Base-by-base conservation (phyloP, 2,113 vertebrate genomes). In the Empidonax alnorum region DNA sequence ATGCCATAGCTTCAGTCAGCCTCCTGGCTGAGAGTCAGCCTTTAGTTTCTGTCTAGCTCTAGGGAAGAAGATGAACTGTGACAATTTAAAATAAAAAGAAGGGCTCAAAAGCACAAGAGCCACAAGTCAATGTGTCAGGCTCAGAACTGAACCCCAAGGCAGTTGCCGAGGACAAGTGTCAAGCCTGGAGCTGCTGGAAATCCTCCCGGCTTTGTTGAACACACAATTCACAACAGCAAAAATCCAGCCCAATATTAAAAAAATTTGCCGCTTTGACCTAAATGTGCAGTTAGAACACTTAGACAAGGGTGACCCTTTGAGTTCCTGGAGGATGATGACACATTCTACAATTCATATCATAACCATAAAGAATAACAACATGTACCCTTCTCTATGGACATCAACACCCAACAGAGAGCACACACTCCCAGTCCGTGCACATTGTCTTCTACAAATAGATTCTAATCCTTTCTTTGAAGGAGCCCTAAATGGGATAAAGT, bases 11-110 rank as follows among this genome's bases (percentile, higher is more conserved):
- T 94, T 72, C 69, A 94, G 69, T 63, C 58, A 89, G 37, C 65
- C 39, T 96, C 72, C 79, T 90, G 87, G 89, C 71, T 88, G 55
- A 46, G 68, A 93, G 59, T 94, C 78, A 93, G 52, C 35, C 67
- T 77, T 87, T 31, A 4, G 4, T 52, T 85, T 75, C 81, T 58
- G 19, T 75, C 53, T 85, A 61, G 59, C 76, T 86, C n/a, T 69
- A 77, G 59, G 79, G 72, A 90, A 80, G 47, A 88, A 49, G 84
- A 85, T 52, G 30, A 89, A 85, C 83, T 78, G 53, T 31, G 25
- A 87, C 28, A 90, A 83, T 86, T 93, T 94, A 59, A 96, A 94
- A 88, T 74, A 62, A 37, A 53, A 37, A 73, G 50, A 93, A 71
- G 31, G 14, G 31, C 72, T n/a, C 87, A 90, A 66, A 65, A 89